phyloP scores from a whole-genome alignment of 2,888 invertebrate genomes.

The Stegophylla sp. region DNA sequence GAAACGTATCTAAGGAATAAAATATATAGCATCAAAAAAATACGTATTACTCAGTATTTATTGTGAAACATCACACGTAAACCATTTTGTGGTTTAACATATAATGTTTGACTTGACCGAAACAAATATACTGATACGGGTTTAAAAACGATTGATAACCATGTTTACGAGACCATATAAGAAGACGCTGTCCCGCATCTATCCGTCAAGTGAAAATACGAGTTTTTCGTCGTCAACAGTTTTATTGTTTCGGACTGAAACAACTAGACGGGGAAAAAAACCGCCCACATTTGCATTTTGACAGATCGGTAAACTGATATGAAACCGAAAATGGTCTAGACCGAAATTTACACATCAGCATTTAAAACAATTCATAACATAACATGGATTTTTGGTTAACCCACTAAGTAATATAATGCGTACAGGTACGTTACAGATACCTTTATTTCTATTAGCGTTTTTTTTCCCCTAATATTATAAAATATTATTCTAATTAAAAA shows the following conservation, averaged over 20 bases:
- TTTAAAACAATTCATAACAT: slow-evolving; percentile 6
- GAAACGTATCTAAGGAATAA: not conserved
- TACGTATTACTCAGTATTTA: not conserved
- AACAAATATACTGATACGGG: slow-evolving; percentile 23
- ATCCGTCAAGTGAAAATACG: slow-evolving; percentile 30
- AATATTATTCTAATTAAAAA: no score
- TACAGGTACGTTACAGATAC: not conserved
- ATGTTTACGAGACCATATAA: not conserved
- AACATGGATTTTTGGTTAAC: not conserved
- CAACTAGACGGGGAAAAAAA: not conserved
- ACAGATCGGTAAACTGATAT: slow-evolving; percentile 46
- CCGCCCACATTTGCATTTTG: slow-evolving; percentile 49
- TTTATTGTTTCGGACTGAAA: slow-evolving; percentile 37
- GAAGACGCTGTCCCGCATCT: slow-evolving; percentile 23
- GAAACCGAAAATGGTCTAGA: slow-evolving; percentile 33
- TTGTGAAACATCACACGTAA: slow-evolving; percentile 13
- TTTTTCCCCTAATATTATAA: no score
- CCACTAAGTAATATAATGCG: not conserved
- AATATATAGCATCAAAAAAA: not conserved
- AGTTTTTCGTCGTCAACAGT: slow-evolving; percentile 44
- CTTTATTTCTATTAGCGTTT: not conserved
- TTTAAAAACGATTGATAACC: slow-evolving; percentile 24
- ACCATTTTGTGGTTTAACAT: slow-evolving; percentile 12
- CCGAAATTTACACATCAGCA: slow-evolving; percentile 10
- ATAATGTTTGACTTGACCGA: slow-evolving; percentile 19